Conservation (phyloP, 2,888 invertebrate genomes). For the Schizotus pectinicornis region DNA sequence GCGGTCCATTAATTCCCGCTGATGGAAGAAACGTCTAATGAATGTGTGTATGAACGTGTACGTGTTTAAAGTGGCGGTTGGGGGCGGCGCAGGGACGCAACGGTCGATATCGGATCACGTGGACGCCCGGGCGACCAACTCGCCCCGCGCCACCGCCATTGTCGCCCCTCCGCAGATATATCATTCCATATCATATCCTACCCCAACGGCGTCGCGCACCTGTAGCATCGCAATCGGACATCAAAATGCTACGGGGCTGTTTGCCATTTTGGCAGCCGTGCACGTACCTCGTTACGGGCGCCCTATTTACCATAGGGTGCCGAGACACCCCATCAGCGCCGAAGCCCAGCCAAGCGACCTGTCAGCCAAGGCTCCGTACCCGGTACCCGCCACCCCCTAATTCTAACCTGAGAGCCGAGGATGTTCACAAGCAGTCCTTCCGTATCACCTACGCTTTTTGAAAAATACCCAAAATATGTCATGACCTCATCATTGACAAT, state of each 20-base stretch:
- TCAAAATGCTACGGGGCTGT: conserved; percentile 19
- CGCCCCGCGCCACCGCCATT: conserved; percentile 26
- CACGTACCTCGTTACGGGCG: no score
- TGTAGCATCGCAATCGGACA: conserved; percentile 30
- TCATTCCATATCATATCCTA: conserved; percentile 28
- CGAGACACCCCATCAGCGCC: no score
- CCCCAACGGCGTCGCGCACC: conserved; percentile 33
- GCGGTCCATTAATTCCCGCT: conserved; percentile 14
- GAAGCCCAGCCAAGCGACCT: no score
- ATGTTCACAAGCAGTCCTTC: no score
- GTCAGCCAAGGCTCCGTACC: no score
- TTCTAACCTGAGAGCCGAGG: no score
- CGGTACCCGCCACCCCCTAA: no score
- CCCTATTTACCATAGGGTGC: no score
- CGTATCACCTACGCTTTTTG: no score
- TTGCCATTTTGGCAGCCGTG: background rate
- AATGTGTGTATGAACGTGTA: conserved; percentile 31
- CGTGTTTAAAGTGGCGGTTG: conserved; percentile 24
- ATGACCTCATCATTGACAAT: no score
- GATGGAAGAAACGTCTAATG: conserved; percentile 25
- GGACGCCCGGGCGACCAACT: conserved; percentile 41
- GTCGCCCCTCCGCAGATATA: conserved; percentile 28
- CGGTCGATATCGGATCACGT: conserved; percentile 45
- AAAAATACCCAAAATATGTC: no score
- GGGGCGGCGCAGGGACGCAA: conserved; percentile 22